phyloP scores from a whole-genome alignment of 2,113 vertebrate species.

The Actenoides lindsayi region DNA sequence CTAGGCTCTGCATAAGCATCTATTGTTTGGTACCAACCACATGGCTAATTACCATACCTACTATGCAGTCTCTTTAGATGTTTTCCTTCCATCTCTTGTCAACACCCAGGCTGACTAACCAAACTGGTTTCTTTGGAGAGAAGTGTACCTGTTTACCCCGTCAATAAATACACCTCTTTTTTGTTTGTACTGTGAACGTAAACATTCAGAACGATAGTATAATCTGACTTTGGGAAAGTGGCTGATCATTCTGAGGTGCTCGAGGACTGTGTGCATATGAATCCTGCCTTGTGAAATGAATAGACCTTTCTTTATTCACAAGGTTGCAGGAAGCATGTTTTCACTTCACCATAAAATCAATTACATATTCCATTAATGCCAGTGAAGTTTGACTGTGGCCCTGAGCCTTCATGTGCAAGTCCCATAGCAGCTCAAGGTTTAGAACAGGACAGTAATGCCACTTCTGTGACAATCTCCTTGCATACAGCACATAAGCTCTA shows the following conservation, averaged over 20 bases:
- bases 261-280: background rate
- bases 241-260: background rate
- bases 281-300: background rate
- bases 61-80: slow-evolving; percentile 33
- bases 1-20: slow-evolving; percentile 16
- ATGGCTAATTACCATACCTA: slow-evolving; percentile 50
- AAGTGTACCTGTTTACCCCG: slow-evolving; percentile 21
- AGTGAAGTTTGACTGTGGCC: background rate
- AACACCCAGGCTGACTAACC: slow-evolving; percentile 64
- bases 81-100: slow-evolving; percentile 53
- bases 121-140: slow-evolving; percentile 46
- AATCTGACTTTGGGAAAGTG: background rate
- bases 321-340: background rate
- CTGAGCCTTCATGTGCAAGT: fast-evolving
- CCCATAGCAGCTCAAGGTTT: background rate
- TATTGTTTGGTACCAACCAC: slow-evolving; percentile 47
- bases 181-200: background rate
- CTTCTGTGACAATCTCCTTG: background rate
- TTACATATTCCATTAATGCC: background rate
- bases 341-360: background rate
- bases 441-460: background rate
- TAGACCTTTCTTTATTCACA: background rate
- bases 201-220: background rate
- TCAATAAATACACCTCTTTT: background rate
- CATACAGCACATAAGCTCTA: background rate